phyloP scores from a whole-genome alignment of 2,797 vertebrate species.

The Myoxocephalus aenaeus region DNA sequence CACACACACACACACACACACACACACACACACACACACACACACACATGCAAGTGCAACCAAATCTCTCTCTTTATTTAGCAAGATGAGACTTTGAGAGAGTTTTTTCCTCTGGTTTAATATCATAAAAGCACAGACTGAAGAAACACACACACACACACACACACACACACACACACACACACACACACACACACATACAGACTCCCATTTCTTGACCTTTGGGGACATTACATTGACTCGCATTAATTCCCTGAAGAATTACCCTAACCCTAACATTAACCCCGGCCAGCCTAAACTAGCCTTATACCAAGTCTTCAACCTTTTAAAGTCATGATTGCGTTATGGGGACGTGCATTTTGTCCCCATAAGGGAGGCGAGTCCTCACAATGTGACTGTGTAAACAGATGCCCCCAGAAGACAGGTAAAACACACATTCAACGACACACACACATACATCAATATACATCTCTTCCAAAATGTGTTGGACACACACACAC shows the following conservation, averaged over 20 bases:
- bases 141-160: slow-evolving; percentile 16
- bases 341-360: not conserved
- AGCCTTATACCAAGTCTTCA: not conserved
- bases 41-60: slow-evolving; percentile 14
- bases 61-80: slow-evolving; percentile 30
- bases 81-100: slow-evolving; percentile 13
- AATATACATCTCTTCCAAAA: slow-evolving; percentile 10
- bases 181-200: slow-evolving; percentile 13
- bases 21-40: slow-evolving; percentile 28
- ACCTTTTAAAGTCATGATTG: not conserved
- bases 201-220: not conserved
- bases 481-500: slow-evolving; percentile 35
- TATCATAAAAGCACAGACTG: slow-evolving; percentile 13
- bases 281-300: not conserved
- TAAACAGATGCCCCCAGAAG: too few relatives aligned
- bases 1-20: slow-evolving; percentile 27
- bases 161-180: slow-evolving; percentile 11
- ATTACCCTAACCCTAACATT: not conserved
- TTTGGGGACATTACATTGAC: too few relatives aligned
- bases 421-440: too few relatives aligned
- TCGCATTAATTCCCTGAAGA: too few relatives aligned
- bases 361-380: too few relatives aligned
- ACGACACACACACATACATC: not conserved
- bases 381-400: too few relatives aligned
- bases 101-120: slow-evolving; percentile 12